Evolutionary conservation across 2,888 invertebrate species (phyloP).

Genomic region (Scaptomyza tumidula): DNA sequence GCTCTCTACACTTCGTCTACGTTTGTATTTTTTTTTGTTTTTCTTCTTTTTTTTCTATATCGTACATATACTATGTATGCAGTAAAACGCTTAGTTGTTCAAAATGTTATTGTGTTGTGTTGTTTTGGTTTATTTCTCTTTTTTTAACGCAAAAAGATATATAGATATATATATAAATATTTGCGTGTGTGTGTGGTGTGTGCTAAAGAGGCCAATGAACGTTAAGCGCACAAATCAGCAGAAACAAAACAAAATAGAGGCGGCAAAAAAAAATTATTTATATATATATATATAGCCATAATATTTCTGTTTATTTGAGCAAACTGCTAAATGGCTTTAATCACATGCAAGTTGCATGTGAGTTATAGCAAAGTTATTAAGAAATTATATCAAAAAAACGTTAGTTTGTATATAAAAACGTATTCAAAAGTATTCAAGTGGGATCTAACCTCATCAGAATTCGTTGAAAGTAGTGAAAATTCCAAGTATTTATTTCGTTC

Average conservation of each 20-base stretch:
- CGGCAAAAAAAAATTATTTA: constrained; percentile 10
- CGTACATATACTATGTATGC: constrained; percentile 8
- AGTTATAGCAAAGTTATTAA: constrained; percentile 8
- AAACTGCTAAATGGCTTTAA: constrained; percentile 57
- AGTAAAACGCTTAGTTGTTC: constrained; percentile 68
- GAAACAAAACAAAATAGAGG: constrained; percentile 53
- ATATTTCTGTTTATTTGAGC: constrained; percentile 54
- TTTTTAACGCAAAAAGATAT: constrained; percentile 53
- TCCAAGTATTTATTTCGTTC: too few species aligned
- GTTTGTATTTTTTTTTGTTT: constrained; percentile 39
- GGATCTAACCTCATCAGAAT: too few species aligned
- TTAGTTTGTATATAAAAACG: background rate
- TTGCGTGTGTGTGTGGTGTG: constrained; percentile 40
- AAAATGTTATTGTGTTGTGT: constrained; percentile 49
- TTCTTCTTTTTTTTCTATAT: constrained; percentile 22
- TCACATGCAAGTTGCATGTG: constrained; percentile 70
- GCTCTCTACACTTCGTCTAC: constrained; percentile 31
- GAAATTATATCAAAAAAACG: background rate
- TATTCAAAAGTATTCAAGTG: background rate
- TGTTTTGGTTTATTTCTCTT: constrained; percentile 27
- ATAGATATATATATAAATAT: constrained; percentile 28
- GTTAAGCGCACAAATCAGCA: constrained; percentile 70
- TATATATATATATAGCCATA: constrained; percentile 4
- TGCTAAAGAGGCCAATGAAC: constrained; percentile 71
- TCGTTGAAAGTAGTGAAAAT: too few species aligned